These are phyloP conservation scores for Melinopterus prodromus DNA, from an alignment of 2,888 invertebrate species.

Conservation along the genomic window DNA sequence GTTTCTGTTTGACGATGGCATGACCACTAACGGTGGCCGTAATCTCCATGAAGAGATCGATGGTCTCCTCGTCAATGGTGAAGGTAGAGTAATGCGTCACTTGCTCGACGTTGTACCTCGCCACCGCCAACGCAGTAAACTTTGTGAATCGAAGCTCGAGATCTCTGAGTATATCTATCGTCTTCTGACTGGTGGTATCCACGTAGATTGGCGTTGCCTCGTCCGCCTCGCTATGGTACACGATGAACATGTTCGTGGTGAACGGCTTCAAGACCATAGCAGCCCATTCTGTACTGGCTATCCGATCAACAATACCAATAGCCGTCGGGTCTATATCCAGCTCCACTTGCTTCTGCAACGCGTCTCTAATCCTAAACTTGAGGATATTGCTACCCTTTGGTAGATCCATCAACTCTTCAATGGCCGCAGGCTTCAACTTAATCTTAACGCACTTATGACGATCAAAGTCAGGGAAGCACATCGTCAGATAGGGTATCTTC, in stretches of 20 bases:
- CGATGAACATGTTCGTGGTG: conserved; percentile 15
- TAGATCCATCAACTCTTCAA: background rate
- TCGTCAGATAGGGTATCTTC: background rate
- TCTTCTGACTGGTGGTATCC: conserved; percentile 18
- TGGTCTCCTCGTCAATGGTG: background rate
- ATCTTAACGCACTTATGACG: background rate
- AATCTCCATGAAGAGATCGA: background rate
- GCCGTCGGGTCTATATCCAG: background rate
- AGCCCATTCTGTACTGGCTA: background rate
- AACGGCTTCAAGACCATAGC: conserved; percentile 12
- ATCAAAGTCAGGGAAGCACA: background rate
- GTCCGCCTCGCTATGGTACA: conserved; percentile 6
- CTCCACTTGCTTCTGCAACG: background rate
- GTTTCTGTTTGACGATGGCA: conserved; percentile 19
- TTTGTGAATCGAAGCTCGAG: background rate
- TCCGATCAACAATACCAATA: background rate
- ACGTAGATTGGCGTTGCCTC: conserved; percentile 24
- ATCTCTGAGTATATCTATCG: background rate
- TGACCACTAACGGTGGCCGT: background rate
- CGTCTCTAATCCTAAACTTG: background rate
- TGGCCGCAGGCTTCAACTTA: background rate
- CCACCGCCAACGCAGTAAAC: background rate
- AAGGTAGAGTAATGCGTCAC: background rate
- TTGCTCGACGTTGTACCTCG: background rate
- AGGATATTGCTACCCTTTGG: background rate